Conservation (phyloP, 2,888 invertebrate species). For the Protophormia terraenovae region DNA sequence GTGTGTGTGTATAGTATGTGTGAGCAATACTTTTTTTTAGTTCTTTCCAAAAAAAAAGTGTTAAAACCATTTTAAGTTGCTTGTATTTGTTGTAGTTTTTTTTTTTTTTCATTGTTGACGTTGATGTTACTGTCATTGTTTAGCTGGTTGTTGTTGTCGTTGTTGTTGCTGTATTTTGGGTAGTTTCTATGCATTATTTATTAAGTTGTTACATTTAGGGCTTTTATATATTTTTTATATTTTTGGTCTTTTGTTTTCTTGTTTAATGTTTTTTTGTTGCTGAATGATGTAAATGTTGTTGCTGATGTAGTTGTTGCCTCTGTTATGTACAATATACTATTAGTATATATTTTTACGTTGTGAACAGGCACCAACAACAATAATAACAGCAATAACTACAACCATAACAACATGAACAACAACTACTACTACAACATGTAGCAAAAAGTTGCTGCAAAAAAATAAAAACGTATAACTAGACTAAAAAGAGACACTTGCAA, state of each 20-base stretch:
- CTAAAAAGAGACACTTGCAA: slow-evolving; percentile 22
- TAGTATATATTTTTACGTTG: slow-evolving; percentile 20
- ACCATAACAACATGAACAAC: slow-evolving; percentile 2
- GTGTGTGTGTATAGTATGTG: neutral
- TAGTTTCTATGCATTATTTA: slow-evolving; percentile 72
- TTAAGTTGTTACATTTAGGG: slow-evolving; percentile 74
- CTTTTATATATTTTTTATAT: no score
- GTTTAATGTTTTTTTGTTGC: slow-evolving; percentile 16
- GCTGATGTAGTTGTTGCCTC: slow-evolving; percentile 23
- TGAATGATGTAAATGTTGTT: slow-evolving; percentile 32
- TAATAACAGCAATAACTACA: no score
- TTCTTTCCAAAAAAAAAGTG: slow-evolving; percentile 42
- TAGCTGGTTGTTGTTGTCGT: slow-evolving; percentile 7
- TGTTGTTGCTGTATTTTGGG: slow-evolving; percentile 49
- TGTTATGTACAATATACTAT: slow-evolving; percentile 43
- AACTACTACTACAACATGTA: slow-evolving; percentile 26
- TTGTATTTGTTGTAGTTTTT: neutral
- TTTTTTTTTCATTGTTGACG: neutral
- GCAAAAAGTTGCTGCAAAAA: neutral
- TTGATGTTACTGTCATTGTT: slow-evolving; percentile 27
- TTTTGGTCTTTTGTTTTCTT: slow-evolving; percentile 54
- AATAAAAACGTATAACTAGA: neutral
- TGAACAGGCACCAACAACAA: slow-evolving; percentile 21
- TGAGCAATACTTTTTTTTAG: neutral
- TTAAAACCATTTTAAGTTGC: slow-evolving; percentile 53